Conservation (phyloP, 1,140 invertebrate species). For the Bombus difficillimus region DNA sequence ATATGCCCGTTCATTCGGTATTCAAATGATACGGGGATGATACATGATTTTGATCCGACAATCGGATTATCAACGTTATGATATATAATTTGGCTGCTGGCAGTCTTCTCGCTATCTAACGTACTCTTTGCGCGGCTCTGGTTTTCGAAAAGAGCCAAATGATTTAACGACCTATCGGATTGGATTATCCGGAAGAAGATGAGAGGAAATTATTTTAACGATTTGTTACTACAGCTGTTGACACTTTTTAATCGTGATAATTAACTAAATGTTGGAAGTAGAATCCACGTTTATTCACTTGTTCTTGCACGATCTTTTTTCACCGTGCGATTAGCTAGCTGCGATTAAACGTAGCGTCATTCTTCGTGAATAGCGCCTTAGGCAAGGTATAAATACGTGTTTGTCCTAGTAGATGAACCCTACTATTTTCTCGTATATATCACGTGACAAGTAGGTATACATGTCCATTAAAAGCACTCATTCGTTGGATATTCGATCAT, state of each 20-base stretch:
- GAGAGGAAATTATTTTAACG: no score
- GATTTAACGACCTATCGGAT: no score
- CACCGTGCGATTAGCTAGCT: background rate
- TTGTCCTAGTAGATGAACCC: background rate
- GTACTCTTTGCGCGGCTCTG: background rate
- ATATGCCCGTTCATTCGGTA: conserved; percentile 54
- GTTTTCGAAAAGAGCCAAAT: no score
- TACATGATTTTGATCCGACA: conserved; percentile 57
- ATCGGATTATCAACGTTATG: conserved; percentile 56
- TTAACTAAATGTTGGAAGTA: no score
- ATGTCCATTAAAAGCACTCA: conserved; percentile 29
- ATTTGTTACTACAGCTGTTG: no score
- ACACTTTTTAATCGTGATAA: no score
- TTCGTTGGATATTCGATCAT: conserved; percentile 38
- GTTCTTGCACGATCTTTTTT: no score
- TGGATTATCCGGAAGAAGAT: no score
- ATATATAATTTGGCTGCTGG: background rate
- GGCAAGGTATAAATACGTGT: background rate
- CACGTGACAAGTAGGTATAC: conserved; percentile 22
- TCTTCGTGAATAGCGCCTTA: background rate
- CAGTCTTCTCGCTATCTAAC: background rate
- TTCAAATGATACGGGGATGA: conserved; percentile 51
- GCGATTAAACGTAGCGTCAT: background rate
- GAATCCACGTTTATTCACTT: no score
- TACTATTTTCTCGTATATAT: conserved; percentile 36